Base-by-base conservation (phyloP, 1,140 invertebrate genomes). In the Cherax quadricarinatus region DNA sequence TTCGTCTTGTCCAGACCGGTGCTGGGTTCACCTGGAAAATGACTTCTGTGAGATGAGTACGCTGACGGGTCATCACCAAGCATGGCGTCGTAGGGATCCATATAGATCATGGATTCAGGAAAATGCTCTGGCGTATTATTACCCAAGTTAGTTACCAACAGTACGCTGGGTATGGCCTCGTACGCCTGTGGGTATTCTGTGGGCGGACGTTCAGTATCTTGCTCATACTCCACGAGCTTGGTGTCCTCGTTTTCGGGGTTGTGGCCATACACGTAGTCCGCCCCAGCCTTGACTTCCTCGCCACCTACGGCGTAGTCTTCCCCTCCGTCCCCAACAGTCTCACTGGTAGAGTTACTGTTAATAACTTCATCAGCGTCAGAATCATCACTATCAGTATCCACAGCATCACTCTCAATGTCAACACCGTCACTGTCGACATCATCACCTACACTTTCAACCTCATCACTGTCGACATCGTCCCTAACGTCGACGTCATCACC, bases 201-300 rank as follows among this genome's bases (percentile, higher is more conserved):
- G 30, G 53, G 21, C 16, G 70, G 10, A 12, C n/a, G 3, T 1
- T 80, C 60, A 66, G 82, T 73, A 18, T 21, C 73, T 60, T 86
- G 84, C 62, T 86, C 85, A 18, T 87, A 91, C 62, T 91, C 90
- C 2, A 91, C 57, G 57, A 87, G 12, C 21, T 82, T 48, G 21
- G 12, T 30, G 7, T 81, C 41, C 10, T 57, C 51, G 41, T 30
- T 66, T 30, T 91, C 85, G 53, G 84, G 83, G 24, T 91, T 73
- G n/a, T 80, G 53, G 62, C 79, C 84, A 53, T 86, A 91, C 30
- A 60, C 83, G 30, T 91, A 91, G n/a, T 91, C 84, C 9, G 30
- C 18, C 21, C 21, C 30, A 4, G 70, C 21, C 18, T 86, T 75
- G 12, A 21, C 81, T 21, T 89, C 62, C 75, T 86, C 62, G 48